These are phyloP conservation scores for Diaphora mendica DNA, from an alignment of 2,888 invertebrate genomes.

Conservation along the genomic window DNA sequence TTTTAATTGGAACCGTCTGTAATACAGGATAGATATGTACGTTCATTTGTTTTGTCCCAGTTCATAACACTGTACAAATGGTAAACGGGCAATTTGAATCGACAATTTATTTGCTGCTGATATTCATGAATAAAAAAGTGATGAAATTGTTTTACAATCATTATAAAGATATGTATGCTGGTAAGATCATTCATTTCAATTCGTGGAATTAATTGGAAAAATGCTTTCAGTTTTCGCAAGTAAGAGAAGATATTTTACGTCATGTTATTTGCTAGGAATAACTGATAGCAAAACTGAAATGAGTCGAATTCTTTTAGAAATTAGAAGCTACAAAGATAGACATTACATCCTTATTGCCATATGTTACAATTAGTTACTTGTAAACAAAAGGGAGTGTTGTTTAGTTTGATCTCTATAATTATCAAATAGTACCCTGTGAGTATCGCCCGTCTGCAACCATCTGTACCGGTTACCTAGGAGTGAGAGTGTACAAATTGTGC, in stretches of 20 bases:
- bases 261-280: neutral
- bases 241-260: neutral
- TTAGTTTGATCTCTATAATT: neutral
- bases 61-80: conserved; percentile 36
- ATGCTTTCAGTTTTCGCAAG: neutral
- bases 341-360: neutral
- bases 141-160: neutral
- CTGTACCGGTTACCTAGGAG: conserved; percentile 23
- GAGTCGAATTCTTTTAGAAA: too few species aligned
- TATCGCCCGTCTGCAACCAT: conserved; percentile 4
- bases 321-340: too few species aligned
- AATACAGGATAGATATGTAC: conserved; percentile 51
- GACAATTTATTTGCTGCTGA: neutral
- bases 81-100: conserved; percentile 13
- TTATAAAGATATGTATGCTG: neutral
- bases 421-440: neutral
- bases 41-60: conserved; percentile 65
- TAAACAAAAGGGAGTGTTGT: neutral
- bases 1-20: conserved; percentile 67
- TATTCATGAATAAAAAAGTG: neutral
- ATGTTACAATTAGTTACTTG: neutral
- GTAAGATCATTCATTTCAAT: neutral
- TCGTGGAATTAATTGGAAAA: neutral
- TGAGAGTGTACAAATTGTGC: conserved; percentile 59
- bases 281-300: neutral